A percentile compares a stretch with the other conserved stretches of the same genome.
Conservation (phyloP, 2,797 vertebrate genomes). For the Limnodromus scolopaceus region DNA sequence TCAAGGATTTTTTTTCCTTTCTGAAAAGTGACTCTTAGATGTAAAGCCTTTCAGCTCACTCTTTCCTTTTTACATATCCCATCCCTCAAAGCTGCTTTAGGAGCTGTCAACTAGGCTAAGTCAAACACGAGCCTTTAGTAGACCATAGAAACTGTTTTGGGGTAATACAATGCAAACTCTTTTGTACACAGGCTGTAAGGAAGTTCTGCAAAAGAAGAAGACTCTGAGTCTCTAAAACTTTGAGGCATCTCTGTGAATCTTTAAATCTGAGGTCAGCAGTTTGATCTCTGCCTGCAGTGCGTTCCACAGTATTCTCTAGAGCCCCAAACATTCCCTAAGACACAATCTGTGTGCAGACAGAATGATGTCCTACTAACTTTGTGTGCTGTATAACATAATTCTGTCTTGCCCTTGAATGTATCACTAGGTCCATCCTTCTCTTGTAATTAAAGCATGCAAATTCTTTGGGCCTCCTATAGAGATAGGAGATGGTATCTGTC, state of each 20-base stretch:
- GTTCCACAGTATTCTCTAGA: neutral
- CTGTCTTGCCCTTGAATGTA: neutral
- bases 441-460: neutral
- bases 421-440: neutral
- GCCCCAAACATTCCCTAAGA: accelerated
- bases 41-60: neutral
- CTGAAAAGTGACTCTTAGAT: neutral
- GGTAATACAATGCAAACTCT: neutral
- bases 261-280: neutral
- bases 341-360: neutral
- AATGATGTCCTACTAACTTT: neutral
- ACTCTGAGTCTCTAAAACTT: neutral
- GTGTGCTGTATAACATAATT: neutral
- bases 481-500: neutral
- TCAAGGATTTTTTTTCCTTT: neutral
- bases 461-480: neutral
- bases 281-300: neutral
- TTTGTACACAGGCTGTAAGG: neutral
- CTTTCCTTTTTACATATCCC: neutral
- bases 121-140: neutral
- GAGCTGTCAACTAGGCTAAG: neutral
- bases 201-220: neutral
- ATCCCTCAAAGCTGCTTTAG: neutral
- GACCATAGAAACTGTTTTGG: neutral
- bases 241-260: neutral